A percentile compares a stretch with the other conserved stretches of the same genome.
Evolutionary conservation across 1,140 invertebrate species (phyloP).

Genomic region (Leptinotarsa lineolata): DNA sequence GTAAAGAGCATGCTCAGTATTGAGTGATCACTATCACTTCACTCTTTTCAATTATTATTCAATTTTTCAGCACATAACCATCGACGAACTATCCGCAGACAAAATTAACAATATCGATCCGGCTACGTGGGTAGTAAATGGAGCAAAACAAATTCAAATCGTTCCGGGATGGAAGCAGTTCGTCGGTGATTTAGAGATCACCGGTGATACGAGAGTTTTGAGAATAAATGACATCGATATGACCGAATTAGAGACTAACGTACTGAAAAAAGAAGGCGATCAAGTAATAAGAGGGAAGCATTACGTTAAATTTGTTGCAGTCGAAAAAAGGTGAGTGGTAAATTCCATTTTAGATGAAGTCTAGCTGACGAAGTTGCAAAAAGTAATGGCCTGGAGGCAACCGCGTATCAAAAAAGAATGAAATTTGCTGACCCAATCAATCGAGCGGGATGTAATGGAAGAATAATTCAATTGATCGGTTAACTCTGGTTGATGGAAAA

Average conservation of each 20-base stretch:
- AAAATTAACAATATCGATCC: conserved; percentile 51
- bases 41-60: neutral
- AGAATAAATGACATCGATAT: conserved; percentile 48
- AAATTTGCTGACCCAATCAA: too few species aligned
- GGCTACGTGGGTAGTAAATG: conserved; percentile 46
- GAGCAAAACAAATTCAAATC: conserved; percentile 51
- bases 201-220: conserved; percentile 41
- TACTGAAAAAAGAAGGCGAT: conserved; percentile 54
- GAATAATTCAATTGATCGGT: too few species aligned
- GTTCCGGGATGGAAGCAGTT: conserved; percentile 55
- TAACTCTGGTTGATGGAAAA: too few species aligned
- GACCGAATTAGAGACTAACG: conserved; percentile 44
- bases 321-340: conserved; percentile 33
- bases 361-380: too few species aligned
- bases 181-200: conserved; percentile 47
- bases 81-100: conserved; percentile 47
- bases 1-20: too few species aligned
- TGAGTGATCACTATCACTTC: too few species aligned
- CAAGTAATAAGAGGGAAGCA: conserved; percentile 54
- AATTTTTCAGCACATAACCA: conserved; percentile 53
- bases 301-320: conserved; percentile 30
- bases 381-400: too few species aligned
- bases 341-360: conserved; percentile 8
- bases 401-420: too few species aligned
- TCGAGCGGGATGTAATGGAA: too few species aligned